Conservation (phyloP, 2,888 invertebrate species). For the Schizotus pectinicornis region DNA sequence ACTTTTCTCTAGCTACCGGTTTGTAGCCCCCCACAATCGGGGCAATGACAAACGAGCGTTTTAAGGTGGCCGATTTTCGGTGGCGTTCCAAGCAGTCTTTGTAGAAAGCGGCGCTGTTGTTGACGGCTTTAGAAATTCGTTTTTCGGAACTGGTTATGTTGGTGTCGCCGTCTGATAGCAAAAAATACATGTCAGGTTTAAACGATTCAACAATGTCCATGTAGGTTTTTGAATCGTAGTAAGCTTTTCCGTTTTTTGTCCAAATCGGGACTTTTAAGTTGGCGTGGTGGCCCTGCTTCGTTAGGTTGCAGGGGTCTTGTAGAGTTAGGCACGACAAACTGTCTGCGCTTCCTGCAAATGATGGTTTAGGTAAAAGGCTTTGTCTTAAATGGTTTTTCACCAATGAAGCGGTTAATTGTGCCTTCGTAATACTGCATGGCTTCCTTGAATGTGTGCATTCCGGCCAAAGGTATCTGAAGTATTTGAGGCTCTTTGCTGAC, state of each 20-base stretch:
- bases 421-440: constrained; percentile 69
- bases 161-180: constrained; percentile 80
- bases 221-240: constrained; percentile 69
- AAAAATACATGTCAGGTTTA: constrained; percentile 82
- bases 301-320: constrained; percentile 73
- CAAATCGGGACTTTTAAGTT: constrained; percentile 76
- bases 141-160: constrained; percentile 71
- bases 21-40: constrained; percentile 77
- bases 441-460: constrained; percentile 65
- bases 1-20: constrained; percentile 63
- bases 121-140: constrained; percentile 73
- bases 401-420: constrained; percentile 72
- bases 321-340: constrained; percentile 63
- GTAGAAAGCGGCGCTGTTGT: constrained; percentile 71
- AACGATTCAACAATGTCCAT: constrained; percentile 79
- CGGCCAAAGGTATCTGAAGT: constrained; percentile 75
- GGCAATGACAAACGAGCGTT: constrained; percentile 65
- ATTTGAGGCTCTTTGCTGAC: constrained; percentile 67
- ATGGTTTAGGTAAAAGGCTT: constrained; percentile 2
- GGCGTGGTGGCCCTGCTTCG: constrained; percentile 76
- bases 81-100: constrained; percentile 72
- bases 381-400: constrained; percentile 28
- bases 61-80: constrained; percentile 63
- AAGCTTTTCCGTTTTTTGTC: constrained; percentile 77
- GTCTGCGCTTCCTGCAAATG: constrained; percentile 60